Evolutionary conservation across 2,113 vertebrate species (phyloP).

Genomic region (Neolamprologus sp.): DNA sequence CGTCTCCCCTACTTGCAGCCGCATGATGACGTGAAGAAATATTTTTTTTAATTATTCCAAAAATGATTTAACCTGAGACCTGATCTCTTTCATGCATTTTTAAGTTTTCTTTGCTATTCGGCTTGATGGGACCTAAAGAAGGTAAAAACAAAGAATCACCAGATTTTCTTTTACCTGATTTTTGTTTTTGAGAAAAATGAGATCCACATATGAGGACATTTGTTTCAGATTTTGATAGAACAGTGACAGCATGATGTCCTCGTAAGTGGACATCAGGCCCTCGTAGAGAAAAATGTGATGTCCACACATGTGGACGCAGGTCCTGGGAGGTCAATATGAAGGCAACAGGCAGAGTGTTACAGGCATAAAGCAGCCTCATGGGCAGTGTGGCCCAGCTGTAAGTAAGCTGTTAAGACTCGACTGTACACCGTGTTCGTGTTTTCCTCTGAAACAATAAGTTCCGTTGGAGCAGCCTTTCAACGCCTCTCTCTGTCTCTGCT

Average conservation of each 20-base stretch:
- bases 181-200: neutral
- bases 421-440: neutral
- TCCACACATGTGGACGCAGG: neutral
- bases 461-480: accelerated
- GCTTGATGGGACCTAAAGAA: neutral
- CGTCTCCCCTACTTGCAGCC: accelerated
- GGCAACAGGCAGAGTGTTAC: neutral
- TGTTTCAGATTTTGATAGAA: neutral
- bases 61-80: neutral
- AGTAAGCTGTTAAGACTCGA: neutral
- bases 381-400: neutral
- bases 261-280: neutral
- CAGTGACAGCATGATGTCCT: neutral
- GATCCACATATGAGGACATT: neutral
- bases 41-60: neutral
- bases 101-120: neutral
- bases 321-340: neutral
- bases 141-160: neutral
- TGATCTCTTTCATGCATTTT: neutral
- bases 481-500: neutral
- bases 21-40: neutral
- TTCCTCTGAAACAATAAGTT: neutral
- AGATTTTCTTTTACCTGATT: neutral
- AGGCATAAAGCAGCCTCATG: neutral
- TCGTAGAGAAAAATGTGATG: neutral